These are phyloP conservation scores for Nycticorax nycticorax DNA, from an alignment of 2,113 vertebrate genomes.

Conservation along the genomic window DNA sequence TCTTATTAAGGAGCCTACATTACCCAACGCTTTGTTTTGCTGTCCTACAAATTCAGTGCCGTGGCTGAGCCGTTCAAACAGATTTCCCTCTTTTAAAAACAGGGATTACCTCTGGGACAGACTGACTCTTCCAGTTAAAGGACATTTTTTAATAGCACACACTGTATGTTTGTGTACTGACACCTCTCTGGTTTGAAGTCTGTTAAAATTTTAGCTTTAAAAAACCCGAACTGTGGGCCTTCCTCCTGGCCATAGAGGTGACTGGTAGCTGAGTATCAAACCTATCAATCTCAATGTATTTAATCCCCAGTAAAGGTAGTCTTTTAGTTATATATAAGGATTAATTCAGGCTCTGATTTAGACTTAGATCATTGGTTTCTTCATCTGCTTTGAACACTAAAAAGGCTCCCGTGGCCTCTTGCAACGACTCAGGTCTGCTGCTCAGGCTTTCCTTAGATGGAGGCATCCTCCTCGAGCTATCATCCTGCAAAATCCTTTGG, in stretches of 20 bases:
- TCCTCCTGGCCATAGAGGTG: background rate
- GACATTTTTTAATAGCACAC: background rate
- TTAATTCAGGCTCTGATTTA: background rate
- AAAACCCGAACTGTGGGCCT: background rate
- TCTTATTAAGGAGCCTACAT: background rate
- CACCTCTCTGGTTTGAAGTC: background rate
- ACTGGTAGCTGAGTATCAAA: background rate
- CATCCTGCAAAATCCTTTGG: slow-evolving; percentile 56
- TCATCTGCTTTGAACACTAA: background rate
- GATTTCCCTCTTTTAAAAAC: background rate
- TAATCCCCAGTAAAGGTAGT: background rate
- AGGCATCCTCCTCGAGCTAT: slow-evolving; percentile 29
- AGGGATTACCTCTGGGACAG: background rate
- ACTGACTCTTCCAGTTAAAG: background rate
- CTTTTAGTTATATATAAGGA: background rate
- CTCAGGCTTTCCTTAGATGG: slow-evolving; percentile 17
- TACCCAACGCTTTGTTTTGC: background rate
- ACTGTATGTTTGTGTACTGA: background rate
- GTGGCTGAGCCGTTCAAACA: background rate
- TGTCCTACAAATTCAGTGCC: background rate
- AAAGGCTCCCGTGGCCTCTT: background rate
- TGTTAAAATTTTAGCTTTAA: background rate
- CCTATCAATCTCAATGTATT: background rate
- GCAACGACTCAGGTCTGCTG: slow-evolving; percentile 32
- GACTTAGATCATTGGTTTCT: background rate